Base-by-base conservation (phyloP, 2,113 vertebrate genomes). In the Butorides virescens region DNA sequence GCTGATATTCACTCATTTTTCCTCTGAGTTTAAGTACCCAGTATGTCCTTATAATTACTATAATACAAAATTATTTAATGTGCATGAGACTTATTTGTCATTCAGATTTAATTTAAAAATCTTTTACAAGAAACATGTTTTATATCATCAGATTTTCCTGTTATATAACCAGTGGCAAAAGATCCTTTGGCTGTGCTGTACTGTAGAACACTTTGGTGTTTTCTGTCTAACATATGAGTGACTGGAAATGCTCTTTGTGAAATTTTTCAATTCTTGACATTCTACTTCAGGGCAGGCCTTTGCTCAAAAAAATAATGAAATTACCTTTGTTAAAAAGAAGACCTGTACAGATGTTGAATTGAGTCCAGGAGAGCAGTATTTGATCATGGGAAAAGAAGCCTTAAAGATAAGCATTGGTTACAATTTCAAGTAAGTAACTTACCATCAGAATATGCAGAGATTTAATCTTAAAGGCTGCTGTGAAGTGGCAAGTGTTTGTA, bases 321-420 rank as follows among this genome's bases (percentile, higher is more conserved):
- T 99, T 46, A 98, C 98, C 39, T 98, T 99, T 87, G 95, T 99
- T 25, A 99, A 98, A 71, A 99, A 99, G 97, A 97, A 94, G 25
- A 98, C 97, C 21, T 99, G 99, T 81, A 49, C 37, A 5, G 92
- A 95, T 2, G 97, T 98, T 32, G 95, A 97, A 5, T 21, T 99
- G 61, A 96, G 94, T 65, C 97, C 96, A 46, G 96, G 97, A 79
- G 97, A 95, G 32, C 98, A 98, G 59, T 99, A 99, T 93, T 85
- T 99, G 95, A 96, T 99, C 90, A 99, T 99, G 98, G 99, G 99
- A 32, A 98, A 98, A 91, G 98, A 99, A 95, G 98, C 98, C 74
- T 97, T 97, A 37, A 97, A 96, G 88, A 98, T 98, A 44, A 97
- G 76, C n/a, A 0, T 96, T 42, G 97, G 97, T 56, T 98, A 96